Evolutionary conservation across 64 coral and sea anemone species (phyloP), one percentile per base, ranked within the genome.

Genomic region (Stichodactyla helianthus): DNA sequence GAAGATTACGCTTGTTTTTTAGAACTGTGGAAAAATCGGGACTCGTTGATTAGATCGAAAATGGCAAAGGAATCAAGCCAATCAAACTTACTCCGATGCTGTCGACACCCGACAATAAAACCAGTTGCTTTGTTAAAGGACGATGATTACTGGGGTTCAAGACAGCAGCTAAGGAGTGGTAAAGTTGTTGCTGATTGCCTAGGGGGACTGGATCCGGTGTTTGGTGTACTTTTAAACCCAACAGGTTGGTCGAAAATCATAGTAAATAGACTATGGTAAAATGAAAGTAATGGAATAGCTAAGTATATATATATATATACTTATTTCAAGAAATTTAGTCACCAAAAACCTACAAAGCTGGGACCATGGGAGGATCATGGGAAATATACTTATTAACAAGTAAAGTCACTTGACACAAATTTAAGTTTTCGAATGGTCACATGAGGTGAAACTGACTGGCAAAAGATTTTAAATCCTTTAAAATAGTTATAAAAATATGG

Each of bases 121-220:
- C 89, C 89, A 16, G 54, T 85, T 50, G 74, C 50, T 16, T 50
- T 84, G 23, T 64, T 91, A n/a, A 55, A 57, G 7, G 90, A 92
- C 35, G 90, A 92, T 12, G 87, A 95, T 26, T 95, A 67, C 62
- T 95, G 93, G 93, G 93, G 90, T 6, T 89, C 87, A n/a, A 89
- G 88, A 55, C 93, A 95, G 20, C 93, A 95, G 65, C 68, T 95
- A 3, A 86, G 89, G 60, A 86, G 93, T 79, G 93, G 90, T 19
- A 89, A 95, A 53, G 89, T 95, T 54, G 87, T 95, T 84, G 93
- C 83, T 19, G 93, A 95, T 19, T 84, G 83, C 5, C 87, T 95
- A 2, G 93, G 93, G 2, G 88, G 87, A 71, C 68, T 95, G 51
- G 93, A 95, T 50, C 93, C 93, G 50, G 87, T 87, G 5, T 95